Evolutionary conservation across 2,797 vertebrate species (phyloP).

Genomic region (Rhynchonycteris naso): DNA sequence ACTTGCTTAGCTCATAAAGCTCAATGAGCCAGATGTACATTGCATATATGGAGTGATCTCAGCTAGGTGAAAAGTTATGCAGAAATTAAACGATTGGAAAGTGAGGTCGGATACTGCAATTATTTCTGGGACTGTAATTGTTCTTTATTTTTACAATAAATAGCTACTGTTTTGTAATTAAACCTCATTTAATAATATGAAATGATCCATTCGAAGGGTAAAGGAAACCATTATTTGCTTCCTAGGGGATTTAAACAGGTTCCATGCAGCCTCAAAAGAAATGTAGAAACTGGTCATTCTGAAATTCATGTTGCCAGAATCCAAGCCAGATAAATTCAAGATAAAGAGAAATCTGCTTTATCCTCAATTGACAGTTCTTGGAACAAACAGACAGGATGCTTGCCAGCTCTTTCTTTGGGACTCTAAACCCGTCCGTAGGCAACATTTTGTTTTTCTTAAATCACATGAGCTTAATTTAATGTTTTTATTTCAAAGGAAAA

Average conservation of each 20-base stretch:
- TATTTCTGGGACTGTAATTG: not conserved
- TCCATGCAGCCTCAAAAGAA: constrained; percentile 3
- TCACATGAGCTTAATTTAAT: constrained; percentile 2
- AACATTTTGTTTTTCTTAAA: not conserved
- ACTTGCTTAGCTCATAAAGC: not conserved
- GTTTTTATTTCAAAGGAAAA: constrained; percentile 35
- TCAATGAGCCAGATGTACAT: not conserved
- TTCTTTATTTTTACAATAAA: constrained; percentile 37
- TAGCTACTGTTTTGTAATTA: constrained; percentile 8
- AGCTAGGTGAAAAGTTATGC: not conserved
- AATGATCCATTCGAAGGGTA: not conserved
- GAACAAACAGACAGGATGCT: not conserved
- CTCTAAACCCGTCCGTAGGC: not conserved
- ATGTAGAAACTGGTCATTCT: constrained; percentile 7
- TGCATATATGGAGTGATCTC: not conserved
- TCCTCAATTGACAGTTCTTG: not conserved
- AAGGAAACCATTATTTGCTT: not conserved
- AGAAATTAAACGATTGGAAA: not conserved
- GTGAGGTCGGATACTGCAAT: not conserved
- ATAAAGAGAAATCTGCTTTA: constrained; percentile 3
- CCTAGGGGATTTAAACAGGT: not conserved
- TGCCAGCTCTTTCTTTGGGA: constrained; percentile 23
- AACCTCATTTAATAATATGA: constrained; percentile 41
- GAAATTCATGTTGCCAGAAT: not conserved
- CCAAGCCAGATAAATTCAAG: not conserved